Evolutionary conservation across 2,888 invertebrate genomes (phyloP), one percentile per base, ranked within the genome.

Genomic region (Drosophila anceps): DNA sequence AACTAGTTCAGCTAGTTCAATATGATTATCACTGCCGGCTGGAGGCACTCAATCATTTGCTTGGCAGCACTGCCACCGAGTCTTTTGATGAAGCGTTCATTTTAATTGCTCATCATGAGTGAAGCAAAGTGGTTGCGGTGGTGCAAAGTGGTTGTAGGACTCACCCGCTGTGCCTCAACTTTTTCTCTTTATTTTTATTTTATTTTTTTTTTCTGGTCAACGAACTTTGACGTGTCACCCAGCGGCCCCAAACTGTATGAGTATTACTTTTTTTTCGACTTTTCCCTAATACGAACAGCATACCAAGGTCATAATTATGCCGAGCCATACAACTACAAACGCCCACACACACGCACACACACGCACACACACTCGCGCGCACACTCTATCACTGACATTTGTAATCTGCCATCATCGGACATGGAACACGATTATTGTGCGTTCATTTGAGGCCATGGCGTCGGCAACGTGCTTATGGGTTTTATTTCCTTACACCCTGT

Each of bases 31-130:
- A 29, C 50, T 53, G 59, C 46, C 24, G 27, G 31, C 35, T 24
- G 57, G 50, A n/a, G 24, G 29, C 43, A 59, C 55, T 68, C 51
- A 69, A 73, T 53, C 54, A 59, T 61, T 24, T 18, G 43, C 27
- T 35, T 66, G 63, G 41, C 64, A 61, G 37, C 43, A 43, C 48
- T 46, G 33, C 12, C 54, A 18, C 41, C 24, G 58, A 73, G 35
- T 54, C 58, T 62, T 75, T 69, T 69, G 73, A 76, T 69, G 43
- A 69, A 79, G 64, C 68, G 69, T 51, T 81, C 41, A 37, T 74
- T 74, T 82, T 81, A 82, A 81, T 80, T 81, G 82, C 77, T 68
- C 77, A 77, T 80, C 74, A 77, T 74, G 64, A 50, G 55, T 37
- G 27, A 33, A 55, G 39, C 63, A 53, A 41, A 61, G 53, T 66